Conservation (phyloP, 2,113 vertebrate species). For the Paramisgurnus dabryanus region DNA sequence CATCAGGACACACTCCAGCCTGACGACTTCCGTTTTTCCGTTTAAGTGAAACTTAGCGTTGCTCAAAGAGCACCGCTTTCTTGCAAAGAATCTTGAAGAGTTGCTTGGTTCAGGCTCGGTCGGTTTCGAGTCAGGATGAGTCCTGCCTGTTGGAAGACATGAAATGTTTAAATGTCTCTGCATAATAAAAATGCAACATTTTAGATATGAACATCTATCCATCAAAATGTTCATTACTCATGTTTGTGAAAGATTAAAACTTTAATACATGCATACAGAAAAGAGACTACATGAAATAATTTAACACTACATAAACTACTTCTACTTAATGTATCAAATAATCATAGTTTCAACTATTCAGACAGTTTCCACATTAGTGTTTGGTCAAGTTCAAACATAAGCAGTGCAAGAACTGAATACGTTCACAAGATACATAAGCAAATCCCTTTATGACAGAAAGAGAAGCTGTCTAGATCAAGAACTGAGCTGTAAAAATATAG, state of each 20-base stretch:
- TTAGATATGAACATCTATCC: background rate
- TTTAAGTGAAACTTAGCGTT: constrained; percentile 60
- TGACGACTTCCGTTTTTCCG: constrained; percentile 78
- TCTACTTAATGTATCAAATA: too few species aligned
- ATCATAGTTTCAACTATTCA: too few species aligned
- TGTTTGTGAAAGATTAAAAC: background rate
- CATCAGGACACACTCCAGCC: constrained; percentile 82
- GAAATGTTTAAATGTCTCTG: background rate
- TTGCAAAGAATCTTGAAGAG: constrained; percentile 55
- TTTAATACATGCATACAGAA: background rate
- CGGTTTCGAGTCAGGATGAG: constrained; percentile 51
- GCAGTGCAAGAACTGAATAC: background rate
- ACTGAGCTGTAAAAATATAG: background rate
- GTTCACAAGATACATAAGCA: background rate
- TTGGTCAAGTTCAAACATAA: background rate
- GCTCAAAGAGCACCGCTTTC: constrained; percentile 55
- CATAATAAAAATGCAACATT: background rate
- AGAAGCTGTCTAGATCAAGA: background rate
- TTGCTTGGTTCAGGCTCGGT: constrained; percentile 9
- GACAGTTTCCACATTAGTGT: background rate
- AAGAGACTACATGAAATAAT: too few species aligned
- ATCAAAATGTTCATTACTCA: background rate
- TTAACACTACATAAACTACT: too few species aligned
- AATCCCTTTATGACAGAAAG: background rate
- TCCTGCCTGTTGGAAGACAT: constrained; percentile 39